These are phyloP conservation scores for Capromys pilorides DNA, from an alignment of 2,797 vertebrate species.

Conservation along the genomic window DNA sequence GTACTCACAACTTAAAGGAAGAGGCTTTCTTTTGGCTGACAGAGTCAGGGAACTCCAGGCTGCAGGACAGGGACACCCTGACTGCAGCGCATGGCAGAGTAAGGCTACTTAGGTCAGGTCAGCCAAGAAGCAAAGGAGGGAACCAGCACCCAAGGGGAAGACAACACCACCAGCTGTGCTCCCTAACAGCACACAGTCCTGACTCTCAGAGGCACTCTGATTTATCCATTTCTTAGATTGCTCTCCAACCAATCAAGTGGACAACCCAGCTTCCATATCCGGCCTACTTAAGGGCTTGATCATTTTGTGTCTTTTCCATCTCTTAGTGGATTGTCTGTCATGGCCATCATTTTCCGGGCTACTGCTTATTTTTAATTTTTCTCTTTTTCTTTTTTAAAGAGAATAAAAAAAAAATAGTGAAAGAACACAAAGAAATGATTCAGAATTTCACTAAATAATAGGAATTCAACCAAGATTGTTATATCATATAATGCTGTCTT, in stretches of 20 bases:
- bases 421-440: too few species aligned
- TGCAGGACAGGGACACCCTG: background rate
- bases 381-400: too few species aligned
- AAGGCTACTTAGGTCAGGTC: background rate
- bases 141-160: background rate
- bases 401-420: too few species aligned
- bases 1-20: background rate
- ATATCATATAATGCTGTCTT: too few species aligned
- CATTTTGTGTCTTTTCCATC: background rate
- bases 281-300: background rate
- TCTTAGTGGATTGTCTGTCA: background rate
- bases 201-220: background rate
- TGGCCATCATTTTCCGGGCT: background rate
- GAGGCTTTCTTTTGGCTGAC: background rate
- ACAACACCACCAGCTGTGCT: background rate
- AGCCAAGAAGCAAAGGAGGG: background rate
- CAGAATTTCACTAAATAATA: too few species aligned
- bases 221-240: background rate
- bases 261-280: background rate
- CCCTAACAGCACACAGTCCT: rapidly evolving
- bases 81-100: background rate
- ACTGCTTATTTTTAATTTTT: background rate
- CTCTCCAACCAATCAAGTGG: background rate
- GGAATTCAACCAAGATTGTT: too few species aligned
- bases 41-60: background rate